Conservation (phyloP, 1,140 invertebrate species). For the Microplitis demolitor region DNA sequence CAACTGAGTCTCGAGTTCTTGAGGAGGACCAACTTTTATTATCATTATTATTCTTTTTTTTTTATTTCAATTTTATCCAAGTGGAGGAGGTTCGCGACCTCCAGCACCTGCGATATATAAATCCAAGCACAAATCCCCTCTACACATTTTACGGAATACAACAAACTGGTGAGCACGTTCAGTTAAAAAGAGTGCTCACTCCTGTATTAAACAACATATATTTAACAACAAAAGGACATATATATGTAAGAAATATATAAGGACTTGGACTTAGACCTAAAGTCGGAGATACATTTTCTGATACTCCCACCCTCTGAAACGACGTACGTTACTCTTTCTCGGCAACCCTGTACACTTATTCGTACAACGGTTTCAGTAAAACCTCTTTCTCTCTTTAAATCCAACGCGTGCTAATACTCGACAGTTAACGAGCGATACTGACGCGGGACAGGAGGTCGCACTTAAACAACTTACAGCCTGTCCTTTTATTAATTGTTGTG, state of each 20-base stretch:
- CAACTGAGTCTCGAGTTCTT: neutral
- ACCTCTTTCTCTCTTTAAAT: neutral
- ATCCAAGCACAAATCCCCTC: slow-evolving; percentile 46
- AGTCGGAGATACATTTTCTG: neutral
- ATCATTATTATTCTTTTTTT: neutral
- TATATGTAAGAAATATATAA: neutral
- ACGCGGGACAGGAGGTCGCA: neutral
- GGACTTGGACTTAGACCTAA: neutral
- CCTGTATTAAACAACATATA: no score
- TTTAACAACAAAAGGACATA: no score
- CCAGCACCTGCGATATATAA: slow-evolving; percentile 47
- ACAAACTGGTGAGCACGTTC: slow-evolving; percentile 30
- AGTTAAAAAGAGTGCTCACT: no score
- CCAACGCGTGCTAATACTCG: no score
- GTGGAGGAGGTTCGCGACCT: slow-evolving; percentile 37
- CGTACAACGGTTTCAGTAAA: neutral
- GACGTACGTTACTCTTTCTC: neutral
- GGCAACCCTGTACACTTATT: neutral
- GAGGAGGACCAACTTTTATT: neutral
- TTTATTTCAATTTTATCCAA: neutral
- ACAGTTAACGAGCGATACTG: slow-evolving; percentile 18
- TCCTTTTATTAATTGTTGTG: no score
- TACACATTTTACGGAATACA: slow-evolving; percentile 43
- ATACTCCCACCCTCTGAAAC: neutral
- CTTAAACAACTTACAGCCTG: neutral